A percentile compares a stretch with the other conserved stretches of the same genome.
phyloP scores from a whole-genome alignment of 1,140 invertebrate species.

The Cherax quadricarinatus region DNA sequence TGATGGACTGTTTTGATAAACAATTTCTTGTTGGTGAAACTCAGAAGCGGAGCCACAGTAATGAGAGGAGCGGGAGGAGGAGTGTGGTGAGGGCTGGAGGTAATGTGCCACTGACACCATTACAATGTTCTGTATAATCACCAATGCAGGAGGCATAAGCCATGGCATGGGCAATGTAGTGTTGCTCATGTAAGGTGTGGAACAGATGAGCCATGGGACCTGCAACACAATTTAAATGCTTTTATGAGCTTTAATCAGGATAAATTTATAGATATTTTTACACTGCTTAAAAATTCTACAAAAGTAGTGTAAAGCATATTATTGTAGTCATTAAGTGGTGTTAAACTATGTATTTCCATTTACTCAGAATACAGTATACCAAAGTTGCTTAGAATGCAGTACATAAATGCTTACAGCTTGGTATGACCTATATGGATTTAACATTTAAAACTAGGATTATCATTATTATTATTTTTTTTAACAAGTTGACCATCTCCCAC shows the following conservation, averaged over 20 bases:
- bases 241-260: background rate
- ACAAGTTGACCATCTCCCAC: too few species aligned
- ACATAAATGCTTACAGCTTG: too few species aligned
- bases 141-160: slow-evolving; percentile 76
- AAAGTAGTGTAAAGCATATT: background rate
- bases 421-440: too few species aligned
- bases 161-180: slow-evolving; percentile 78
- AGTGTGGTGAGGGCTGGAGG: background rate
- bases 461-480: too few species aligned
- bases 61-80: background rate
- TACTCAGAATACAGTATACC: background rate
- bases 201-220: slow-evolving; percentile 78
- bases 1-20: too few species aligned
- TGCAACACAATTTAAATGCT: background rate
- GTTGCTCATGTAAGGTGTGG: slow-evolving; percentile 77
- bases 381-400: too few species aligned
- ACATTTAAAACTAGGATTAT: too few species aligned
- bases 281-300: background rate
- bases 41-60: background rate
- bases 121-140: slow-evolving; percentile 14
- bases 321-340: background rate
- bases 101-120: background rate
- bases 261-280: background rate
- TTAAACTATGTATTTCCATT: background rate
- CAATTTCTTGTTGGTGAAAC: too few species aligned